Percentiles rank a stretch among this genome's conserved stretches.
Evolutionary conservation across 2,888 invertebrate genomes (phyloP).

Genomic region (Yponomeuta sedellus): DNA sequence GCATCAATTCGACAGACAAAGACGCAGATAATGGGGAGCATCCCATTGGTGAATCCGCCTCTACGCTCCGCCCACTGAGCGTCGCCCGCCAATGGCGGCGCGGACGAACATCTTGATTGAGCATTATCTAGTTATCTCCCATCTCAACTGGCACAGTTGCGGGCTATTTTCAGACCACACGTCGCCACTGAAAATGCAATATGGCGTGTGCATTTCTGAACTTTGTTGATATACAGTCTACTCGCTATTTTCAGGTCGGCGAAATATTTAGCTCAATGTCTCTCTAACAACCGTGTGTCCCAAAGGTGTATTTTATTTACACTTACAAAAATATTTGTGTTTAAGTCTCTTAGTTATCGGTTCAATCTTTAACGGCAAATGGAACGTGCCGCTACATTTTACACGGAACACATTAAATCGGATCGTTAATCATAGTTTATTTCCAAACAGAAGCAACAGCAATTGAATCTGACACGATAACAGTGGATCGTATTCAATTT

Average conservation of each 20-base stretch:
- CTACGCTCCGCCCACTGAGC: slow-evolving; percentile 61
- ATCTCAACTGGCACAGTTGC: slow-evolving; percentile 61
- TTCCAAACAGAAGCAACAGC: slow-evolving; percentile 12
- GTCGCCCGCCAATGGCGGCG: slow-evolving; percentile 54
- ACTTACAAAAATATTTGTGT: not conserved
- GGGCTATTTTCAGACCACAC: slow-evolving; percentile 56
- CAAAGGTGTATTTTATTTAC: not conserved
- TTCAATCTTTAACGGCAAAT: not conserved
- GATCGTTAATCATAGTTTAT: slow-evolving; percentile 13
- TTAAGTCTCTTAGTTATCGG: not conserved
- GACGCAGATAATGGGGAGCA: slow-evolving; percentile 72
- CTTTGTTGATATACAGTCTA: not conserved
- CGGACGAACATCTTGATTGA: slow-evolving; percentile 76
- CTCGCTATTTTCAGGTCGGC: not conserved
- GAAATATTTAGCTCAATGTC: not conserved
- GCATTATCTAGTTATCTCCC: slow-evolving; percentile 74
- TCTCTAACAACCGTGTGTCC: too few species aligned
- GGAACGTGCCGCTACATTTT: not conserved
- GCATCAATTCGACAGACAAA: slow-evolving; percentile 74
- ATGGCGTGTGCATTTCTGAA: slow-evolving; percentile 26
- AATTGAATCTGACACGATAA: slow-evolving; percentile 45
- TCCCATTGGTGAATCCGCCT: slow-evolving; percentile 78
- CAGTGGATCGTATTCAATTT: slow-evolving; percentile 40
- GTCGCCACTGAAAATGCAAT: slow-evolving; percentile 28
- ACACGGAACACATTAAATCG: not conserved